phyloP scores from a whole-genome alignment of 2,888 invertebrate species.

The Phytoseiulus persimilis region DNA sequence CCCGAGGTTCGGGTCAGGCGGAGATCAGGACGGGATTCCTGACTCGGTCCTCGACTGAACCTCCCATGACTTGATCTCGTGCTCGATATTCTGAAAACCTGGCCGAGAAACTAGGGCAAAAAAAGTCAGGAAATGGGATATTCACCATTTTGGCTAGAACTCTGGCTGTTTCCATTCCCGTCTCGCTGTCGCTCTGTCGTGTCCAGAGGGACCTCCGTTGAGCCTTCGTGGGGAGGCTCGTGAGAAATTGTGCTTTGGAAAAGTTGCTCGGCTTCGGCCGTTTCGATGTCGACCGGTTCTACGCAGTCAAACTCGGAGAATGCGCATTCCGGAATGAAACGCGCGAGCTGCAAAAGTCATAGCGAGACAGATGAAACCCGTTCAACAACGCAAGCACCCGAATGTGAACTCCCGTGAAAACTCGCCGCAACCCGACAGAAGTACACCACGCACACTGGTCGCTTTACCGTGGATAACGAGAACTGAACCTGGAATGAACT shows the following conservation, averaged over 20 bases:
- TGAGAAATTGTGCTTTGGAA: not conserved
- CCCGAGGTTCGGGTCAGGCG: too few relatives aligned
- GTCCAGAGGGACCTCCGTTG: not conserved
- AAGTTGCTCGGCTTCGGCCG: not conserved
- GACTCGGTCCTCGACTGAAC: too few relatives aligned
- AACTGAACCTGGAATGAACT: not conserved
- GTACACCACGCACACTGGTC: not conserved
- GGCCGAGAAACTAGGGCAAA: not conserved
- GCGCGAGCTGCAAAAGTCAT: not conserved
- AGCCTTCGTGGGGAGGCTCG: too few relatives aligned
- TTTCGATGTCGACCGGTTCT: not conserved
- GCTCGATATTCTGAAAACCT: too few relatives aligned
- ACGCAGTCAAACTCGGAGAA: not conserved
- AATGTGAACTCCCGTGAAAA: too few relatives aligned
- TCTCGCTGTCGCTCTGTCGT: not conserved
- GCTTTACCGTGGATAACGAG: not conserved
- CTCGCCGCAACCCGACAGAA: not conserved
- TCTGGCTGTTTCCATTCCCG: not conserved
- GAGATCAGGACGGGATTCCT: too few relatives aligned
- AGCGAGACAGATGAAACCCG: not conserved
- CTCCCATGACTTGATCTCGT: too few relatives aligned
- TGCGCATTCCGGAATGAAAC: not conserved
- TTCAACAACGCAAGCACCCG: too few relatives aligned
- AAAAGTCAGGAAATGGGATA: not conserved
- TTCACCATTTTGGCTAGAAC: not conserved